Percentiles rank a stretch among this genome's conserved stretches.
Evolutionary conservation across 2,888 invertebrate species (phyloP).

Genomic region (Eumerus sabulonum): DNA sequence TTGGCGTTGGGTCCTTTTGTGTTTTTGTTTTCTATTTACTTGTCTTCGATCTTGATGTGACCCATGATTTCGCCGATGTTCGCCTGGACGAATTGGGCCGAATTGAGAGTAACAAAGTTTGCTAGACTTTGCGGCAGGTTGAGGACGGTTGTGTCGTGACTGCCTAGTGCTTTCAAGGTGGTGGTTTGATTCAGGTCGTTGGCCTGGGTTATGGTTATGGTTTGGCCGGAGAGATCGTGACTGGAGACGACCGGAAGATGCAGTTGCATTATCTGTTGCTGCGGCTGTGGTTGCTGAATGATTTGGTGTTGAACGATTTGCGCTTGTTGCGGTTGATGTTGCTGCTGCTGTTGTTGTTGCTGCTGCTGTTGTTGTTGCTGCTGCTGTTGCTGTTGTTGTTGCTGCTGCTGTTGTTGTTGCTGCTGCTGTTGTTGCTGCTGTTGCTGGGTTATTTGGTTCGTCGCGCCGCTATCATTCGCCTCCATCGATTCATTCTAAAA

Average conservation of each 20-base stretch:
- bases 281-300: slow-evolving; percentile 60
- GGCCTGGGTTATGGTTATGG: slow-evolving; percentile 77
- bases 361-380: slow-evolving; percentile 71
- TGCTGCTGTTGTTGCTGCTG: slow-evolving; percentile 44
- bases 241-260: slow-evolving; percentile 75
- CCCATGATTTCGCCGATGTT: slow-evolving; percentile 74
- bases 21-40: slow-evolving; percentile 70
- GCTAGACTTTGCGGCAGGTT: slow-evolving; percentile 75
- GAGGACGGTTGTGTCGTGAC: slow-evolving; percentile 75
- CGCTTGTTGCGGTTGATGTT: slow-evolving; percentile 71
- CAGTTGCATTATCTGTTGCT: slow-evolving; percentile 77
- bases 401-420: slow-evolving; percentile 33
- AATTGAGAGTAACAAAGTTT: slow-evolving; percentile 76
- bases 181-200: slow-evolving; percentile 69
- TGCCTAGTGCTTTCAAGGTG: slow-evolving; percentile 71
- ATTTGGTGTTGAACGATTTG: slow-evolving; percentile 67
- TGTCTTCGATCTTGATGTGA: slow-evolving; percentile 74
- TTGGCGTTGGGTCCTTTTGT: neutral
- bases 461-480: slow-evolving; percentile 31
- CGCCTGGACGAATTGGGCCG: slow-evolving; percentile 76
- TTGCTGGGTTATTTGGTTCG: slow-evolving; percentile 62
- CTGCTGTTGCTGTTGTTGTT: slow-evolving; percentile 69
- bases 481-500: slow-evolving; percentile 53
- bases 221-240: slow-evolving; percentile 75
- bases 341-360: slow-evolving; percentile 65